Base-by-base conservation (phyloP, 2,797 vertebrate species). In the Chromobotia macracanthus region DNA sequence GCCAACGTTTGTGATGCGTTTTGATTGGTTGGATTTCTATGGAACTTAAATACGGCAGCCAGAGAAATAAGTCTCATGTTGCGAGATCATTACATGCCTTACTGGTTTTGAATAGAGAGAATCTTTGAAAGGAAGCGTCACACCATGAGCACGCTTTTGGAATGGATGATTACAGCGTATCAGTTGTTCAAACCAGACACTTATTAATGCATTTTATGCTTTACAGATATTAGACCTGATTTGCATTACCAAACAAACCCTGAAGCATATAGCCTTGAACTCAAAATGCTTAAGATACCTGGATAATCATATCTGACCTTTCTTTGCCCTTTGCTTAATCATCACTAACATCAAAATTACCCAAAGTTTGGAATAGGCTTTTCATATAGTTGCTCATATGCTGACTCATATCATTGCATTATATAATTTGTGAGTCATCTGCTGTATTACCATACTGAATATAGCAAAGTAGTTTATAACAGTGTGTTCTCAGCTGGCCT, bases 11-110 rank as follows among this genome's bases (percentile, higher is more conserved):
- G 48, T 64, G 46, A 75, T 80, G 72, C 25, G 21, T 80, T 46
- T 75, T 81, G 67, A 75, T 51, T 72, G 53, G 55, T 25, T 83
- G 48, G 41, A 15, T 60, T 77, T 58, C 51, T 72, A 63, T 60
- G n/a, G 23, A 9, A 18, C 25, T 55, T 55, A 65, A 79, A 69
- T 66, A 53, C 44, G 19, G 56, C 19, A 79, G 65, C 18, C 38
- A 66, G 72, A 71, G 65, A 80, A 75, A 83, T 72, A 56, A 44
- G 64, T 71, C 79, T 77, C 67, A 61, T 63, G 77, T 82, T 66
- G 75, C 56, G 56, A 79, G 66, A 66, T 46, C 35, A 67, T 25
- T 80, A 72, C 71, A 75, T 50, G 48, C 81, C 18, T 74, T 80
- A 74, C 31, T 70, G 74, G 2, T 48, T 81, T 66, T 72, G 15